phyloP scores from a whole-genome alignment of 1,140 invertebrate genomes.

The Amyelois transitella region DNA sequence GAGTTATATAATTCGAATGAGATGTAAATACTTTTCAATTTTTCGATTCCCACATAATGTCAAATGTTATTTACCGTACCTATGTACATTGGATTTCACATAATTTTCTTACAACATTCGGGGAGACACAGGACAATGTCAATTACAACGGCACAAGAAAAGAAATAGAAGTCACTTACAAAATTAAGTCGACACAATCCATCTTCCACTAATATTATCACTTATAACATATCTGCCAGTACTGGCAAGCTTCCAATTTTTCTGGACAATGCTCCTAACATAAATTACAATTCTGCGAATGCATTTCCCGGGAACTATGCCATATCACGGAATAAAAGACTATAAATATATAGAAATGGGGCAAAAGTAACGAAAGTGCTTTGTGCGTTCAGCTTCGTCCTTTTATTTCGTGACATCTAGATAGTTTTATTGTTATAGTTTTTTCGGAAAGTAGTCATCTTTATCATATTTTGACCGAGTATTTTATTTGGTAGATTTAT shows the following conservation, averaged over 20 bases:
- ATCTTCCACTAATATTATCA: not conserved
- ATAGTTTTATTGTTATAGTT: not conserved
- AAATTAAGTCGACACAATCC: not conserved
- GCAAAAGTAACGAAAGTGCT: not conserved
- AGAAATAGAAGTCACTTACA: no score
- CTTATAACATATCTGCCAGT: not conserved
- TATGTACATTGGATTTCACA: no score
- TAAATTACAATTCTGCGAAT: slow-evolving; percentile 3
- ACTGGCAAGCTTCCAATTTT: not conserved
- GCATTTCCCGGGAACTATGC: slow-evolving; percentile 5
- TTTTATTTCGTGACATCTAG: not conserved
- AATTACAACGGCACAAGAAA: no score
- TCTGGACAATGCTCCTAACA: slow-evolving; percentile 3
- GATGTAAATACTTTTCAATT: no score
- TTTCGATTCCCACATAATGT: no score
- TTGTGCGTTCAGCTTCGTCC: not conserved
- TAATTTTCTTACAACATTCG: no score
- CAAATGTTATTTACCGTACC: no score
- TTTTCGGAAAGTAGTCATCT: not conserved
- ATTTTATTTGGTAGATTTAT: not conserved
- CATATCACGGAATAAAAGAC: slow-evolving; percentile 1
- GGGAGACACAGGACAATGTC: no score
- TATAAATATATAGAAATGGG: slow-evolving; percentile 1
- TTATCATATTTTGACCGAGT: not conserved
- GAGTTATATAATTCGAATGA: no score